Evolutionary conservation across 2,113 vertebrate species (phyloP).

Genomic region (Tricholaema leucomelas): DNA sequence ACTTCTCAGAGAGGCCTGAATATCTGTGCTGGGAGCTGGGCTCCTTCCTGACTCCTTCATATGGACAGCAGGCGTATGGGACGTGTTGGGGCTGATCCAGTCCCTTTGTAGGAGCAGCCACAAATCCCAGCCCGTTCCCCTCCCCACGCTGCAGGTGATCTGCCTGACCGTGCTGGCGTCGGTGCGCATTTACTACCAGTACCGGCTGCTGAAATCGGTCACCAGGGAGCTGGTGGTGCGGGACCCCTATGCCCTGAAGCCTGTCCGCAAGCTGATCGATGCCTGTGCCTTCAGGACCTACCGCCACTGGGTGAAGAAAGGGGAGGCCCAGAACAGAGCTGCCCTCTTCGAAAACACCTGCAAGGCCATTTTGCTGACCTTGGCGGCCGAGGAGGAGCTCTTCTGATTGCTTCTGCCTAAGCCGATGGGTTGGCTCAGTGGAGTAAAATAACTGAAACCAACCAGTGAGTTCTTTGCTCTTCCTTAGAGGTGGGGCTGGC

Average conservation of each 20-base stretch:
- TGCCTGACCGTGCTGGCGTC: constrained; percentile 90
- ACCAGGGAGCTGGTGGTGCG: constrained; percentile 89
- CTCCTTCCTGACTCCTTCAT: fast-evolving
- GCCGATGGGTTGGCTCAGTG: not conserved
- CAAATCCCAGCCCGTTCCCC: not conserved
- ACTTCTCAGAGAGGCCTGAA: fast-evolving
- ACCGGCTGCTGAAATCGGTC: constrained; percentile 87
- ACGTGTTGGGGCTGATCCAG: fast-evolving
- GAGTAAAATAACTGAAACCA: constrained; percentile 24
- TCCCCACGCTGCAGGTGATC: constrained; percentile 81
- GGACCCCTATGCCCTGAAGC: constrained; percentile 91
- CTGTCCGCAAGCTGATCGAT: constrained; percentile 92
- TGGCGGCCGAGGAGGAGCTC: constrained; percentile 75
- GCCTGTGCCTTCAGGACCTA: constrained; percentile 96
- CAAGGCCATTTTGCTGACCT: constrained; percentile 88
- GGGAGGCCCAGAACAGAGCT: constrained; percentile 94
- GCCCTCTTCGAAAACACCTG: constrained; percentile 97
- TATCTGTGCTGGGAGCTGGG: not conserved
- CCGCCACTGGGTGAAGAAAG: constrained; percentile 99
- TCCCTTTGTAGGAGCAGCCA: fast-evolving
- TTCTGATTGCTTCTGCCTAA: not conserved
- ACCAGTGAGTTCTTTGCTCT: fast-evolving
- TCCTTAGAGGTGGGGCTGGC: fast-evolving
- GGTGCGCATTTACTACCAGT: constrained; percentile 93
- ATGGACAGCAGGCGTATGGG: fast-evolving